Base-by-base conservation (phyloP, 1,140 invertebrate species). In the Anoplophora glabripennis region DNA sequence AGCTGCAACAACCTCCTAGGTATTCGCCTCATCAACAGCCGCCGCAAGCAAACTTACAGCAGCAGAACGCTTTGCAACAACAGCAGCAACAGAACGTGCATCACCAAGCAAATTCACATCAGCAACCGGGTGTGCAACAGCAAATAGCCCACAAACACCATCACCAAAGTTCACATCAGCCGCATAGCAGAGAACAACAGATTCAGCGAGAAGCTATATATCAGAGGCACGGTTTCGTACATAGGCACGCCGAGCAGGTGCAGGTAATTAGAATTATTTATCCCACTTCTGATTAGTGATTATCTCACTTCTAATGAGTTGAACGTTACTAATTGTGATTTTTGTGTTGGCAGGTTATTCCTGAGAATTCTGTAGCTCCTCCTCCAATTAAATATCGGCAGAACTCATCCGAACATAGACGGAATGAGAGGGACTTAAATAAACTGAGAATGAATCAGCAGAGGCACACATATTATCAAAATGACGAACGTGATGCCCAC, bases 231-330 rank as follows among this genome's bases (percentile, higher is more conserved):
- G 72, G 74, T n/a, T 70, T 68, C 52, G 64, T 72, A 33, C 73
- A 71, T 66, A 68, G 61, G 40, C 73, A 68, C 68, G 73, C 68
- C 53, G 75, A 72, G 68, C 76, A 76, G 64, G 72, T 77, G 7
- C 68, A 73, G 66, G 65, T 68, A 47, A 61, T 57, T 44, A 5
- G 3, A 28, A 3, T 28, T 28, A 28, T 28, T 28, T 28, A 28
- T 28, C 21, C 21, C 21, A 28, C 21, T 28, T 28, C 21, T 28
- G 21, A 28, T 28, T 3, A 28, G 21, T 28, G 5, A 28, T 5
- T 28, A 5, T 28, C 21, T 5, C 5, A 5, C 5, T 28, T 28
- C 3, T n/a, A n/a, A n/a, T n/a, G n/a, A n/a, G n/a, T n/a, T n/a
- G n/a, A n/a, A n/a, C n/a, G n/a, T 28, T 28, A 28, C 3, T 5